These are phyloP conservation scores for Laticauda colubrina DNA, from an alignment of 2,113 vertebrate genomes.

Conservation along the genomic window DNA sequence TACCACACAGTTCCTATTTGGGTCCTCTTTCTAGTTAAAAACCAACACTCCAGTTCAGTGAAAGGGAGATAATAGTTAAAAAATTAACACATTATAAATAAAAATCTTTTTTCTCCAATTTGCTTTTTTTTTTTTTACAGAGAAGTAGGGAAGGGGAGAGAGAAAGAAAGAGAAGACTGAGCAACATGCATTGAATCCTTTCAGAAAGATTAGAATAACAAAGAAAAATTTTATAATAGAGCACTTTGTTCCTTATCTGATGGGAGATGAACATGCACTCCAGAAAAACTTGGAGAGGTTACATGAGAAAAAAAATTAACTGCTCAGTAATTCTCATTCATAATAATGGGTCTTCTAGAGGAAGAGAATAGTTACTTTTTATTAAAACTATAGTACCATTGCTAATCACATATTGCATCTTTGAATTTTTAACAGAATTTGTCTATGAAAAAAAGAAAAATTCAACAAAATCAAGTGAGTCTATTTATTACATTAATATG, in stretches of 20 bases:
- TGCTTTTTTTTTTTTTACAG: background rate
- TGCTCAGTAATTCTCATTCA: background rate
- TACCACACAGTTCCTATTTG: background rate
- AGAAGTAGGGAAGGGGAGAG: background rate
- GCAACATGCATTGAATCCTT: background rate
- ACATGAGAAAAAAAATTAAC: background rate
- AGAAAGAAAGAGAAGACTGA: background rate
- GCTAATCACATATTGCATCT: background rate
- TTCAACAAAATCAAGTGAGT: slow-evolving; percentile 82
- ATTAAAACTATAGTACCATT: background rate
- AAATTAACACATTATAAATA: background rate
- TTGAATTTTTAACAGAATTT: slow-evolving; percentile 74
- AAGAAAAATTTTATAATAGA: background rate
- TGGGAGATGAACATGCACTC: background rate
- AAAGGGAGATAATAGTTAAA: background rate
- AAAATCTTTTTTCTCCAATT: background rate
- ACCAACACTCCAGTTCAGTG: background rate
- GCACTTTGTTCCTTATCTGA: background rate
- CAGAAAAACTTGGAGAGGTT: background rate
- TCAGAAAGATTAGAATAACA: background rate
- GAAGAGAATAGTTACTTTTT: too few relatives aligned
- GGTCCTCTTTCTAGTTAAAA: background rate
- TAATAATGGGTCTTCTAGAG: background rate
- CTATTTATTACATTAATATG: slow-evolving; percentile 25
- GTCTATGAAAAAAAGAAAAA: slow-evolving; percentile 87